These are phyloP conservation scores for Triplophysa tibetana DNA, from an alignment of 2,113 vertebrate genomes.

Conservation along the genomic window DNA sequence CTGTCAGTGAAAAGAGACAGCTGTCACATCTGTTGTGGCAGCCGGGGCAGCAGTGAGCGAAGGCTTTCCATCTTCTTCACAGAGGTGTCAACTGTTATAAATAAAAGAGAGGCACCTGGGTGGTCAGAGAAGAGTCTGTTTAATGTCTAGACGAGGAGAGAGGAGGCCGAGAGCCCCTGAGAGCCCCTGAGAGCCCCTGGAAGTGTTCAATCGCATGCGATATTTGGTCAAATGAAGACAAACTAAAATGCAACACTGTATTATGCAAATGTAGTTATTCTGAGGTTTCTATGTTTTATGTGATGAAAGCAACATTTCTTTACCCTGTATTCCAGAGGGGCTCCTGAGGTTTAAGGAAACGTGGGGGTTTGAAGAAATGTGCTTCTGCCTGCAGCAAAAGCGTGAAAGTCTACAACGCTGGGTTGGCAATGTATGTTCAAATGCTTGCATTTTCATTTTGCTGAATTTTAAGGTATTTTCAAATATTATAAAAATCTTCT, in stretches of 20 bases:
- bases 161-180: constrained; percentile 54
- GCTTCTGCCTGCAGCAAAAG: constrained; percentile 13
- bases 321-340: background rate
- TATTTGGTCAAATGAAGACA: constrained; percentile 48
- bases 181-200: constrained; percentile 56
- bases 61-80: constrained; percentile 36
- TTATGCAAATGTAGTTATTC: constrained; percentile 64
- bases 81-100: constrained; percentile 56
- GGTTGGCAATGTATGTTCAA: background rate
- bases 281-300: constrained; percentile 27
- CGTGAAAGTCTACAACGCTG: background rate
- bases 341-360: constrained; percentile 3
- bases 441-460: background rate
- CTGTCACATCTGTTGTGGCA: constrained; percentile 36
- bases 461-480: background rate
- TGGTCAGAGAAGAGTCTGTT: constrained; percentile 52
- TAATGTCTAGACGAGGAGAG: constrained; percentile 53
- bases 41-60: constrained; percentile 1
- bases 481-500: too few relatives aligned
- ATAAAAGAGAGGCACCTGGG: constrained; percentile 62
- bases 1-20: constrained; percentile 25
- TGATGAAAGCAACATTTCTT: constrained; percentile 27
- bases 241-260: constrained; percentile 58
- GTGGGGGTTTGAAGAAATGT: background rate
- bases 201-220: constrained; percentile 62